Evolutionary conservation across 1,140 invertebrate genomes (phyloP), one percentile per base, ranked within the genome.

Genomic region (Plutomurus gul): DNA sequence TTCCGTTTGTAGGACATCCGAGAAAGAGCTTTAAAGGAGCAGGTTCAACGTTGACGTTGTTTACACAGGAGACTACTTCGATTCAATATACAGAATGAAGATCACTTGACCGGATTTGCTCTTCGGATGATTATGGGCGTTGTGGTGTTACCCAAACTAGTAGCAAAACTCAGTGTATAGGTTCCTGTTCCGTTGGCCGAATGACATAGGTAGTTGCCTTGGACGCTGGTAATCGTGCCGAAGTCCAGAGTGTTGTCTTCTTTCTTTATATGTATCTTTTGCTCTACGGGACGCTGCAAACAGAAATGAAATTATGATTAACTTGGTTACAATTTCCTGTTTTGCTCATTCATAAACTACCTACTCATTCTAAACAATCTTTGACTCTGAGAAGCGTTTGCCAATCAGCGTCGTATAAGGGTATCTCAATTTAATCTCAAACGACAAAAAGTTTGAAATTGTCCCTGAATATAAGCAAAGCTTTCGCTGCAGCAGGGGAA

Each of bases 41-140:
- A 65, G 56, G 36, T n/a, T 65, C 56, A 65, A 33, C 36, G 13
- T 65, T 65, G 30, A 10, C 30, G 56, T 65, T 65, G 56, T 30
- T 65, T 27, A 36, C n/a, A n/a, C 18, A 33, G 25, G 27, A 65
- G 56, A 65, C 27, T 65, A 30, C 30, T 65, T 65, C 27, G 56
- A 65, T 33, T 65, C 56, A 65, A 65, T 65, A 30, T 33, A 30
- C 56, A 65, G 56, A 65, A 33, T 65, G 56, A 33, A n/a, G 27
- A 75, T 72, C 73, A 81, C 73, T 81, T 81, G 18, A 81, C 80
- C 56, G 80, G 75, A 27, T 65, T 65, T 49, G 80, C 77, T 43
- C 81, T 49, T 27, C 82, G 77, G 43, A 83, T 83, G 25, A 83
- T 83, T 25, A 83, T 76, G 4, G 82, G 82, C 11, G 82, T 83